Evolutionary conservation across 2,113 vertebrate genomes (phyloP).

Genomic region (Cephalophus harveyi): DNA sequence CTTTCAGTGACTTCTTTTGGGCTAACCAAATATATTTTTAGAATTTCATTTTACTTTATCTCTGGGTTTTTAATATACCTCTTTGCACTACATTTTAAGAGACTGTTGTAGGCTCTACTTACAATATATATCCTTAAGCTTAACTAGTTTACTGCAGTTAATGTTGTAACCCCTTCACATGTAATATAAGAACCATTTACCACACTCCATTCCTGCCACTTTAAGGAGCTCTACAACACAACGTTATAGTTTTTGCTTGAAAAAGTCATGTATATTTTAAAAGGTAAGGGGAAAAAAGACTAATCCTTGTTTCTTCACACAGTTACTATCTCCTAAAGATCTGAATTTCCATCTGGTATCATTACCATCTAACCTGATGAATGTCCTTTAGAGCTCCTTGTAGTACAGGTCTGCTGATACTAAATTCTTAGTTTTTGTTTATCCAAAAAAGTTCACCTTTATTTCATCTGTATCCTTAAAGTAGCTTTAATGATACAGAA

Average conservation of each 20-base stretch:
- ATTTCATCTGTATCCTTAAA: background rate
- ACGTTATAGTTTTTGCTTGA: background rate
- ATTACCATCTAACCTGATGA: background rate
- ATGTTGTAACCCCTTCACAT: background rate
- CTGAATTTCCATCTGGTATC: background rate
- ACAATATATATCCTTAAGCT: background rate
- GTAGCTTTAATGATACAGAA: background rate
- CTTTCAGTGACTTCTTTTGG: background rate
- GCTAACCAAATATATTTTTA: background rate
- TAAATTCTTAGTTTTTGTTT: background rate
- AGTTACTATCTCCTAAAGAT: background rate
- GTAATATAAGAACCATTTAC: background rate
- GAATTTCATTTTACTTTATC: slow-evolving; percentile 4
- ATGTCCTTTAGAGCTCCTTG: background rate
- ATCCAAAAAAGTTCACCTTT: background rate
- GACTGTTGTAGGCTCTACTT: background rate
- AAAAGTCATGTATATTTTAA: background rate
- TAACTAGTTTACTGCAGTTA: background rate
- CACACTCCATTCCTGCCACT: background rate
- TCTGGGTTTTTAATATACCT: background rate
- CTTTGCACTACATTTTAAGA: background rate
- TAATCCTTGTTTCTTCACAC: background rate
- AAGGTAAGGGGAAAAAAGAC: background rate
- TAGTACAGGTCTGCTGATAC: background rate
- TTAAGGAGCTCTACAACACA: background rate